Conservation (phyloP, 1,140 invertebrate species). For the Lucilia sericata region DNA sequence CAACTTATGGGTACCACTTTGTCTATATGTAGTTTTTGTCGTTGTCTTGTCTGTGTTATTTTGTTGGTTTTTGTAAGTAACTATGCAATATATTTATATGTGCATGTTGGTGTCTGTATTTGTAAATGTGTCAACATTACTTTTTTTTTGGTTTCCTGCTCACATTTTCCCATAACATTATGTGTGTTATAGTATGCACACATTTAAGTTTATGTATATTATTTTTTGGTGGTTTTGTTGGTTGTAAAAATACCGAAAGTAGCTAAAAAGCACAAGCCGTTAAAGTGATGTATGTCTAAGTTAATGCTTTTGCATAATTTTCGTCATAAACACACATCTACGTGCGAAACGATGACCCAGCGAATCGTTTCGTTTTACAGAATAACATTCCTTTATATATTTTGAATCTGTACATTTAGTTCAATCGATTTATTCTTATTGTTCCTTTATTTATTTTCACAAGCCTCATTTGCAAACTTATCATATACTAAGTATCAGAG, state of each 20-base stretch:
- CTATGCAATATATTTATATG: background rate
- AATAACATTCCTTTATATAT: too few species aligned
- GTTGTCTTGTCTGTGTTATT: background rate
- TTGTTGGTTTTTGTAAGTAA: background rate
- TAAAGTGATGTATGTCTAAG: constrained; percentile 10
- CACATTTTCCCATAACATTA: background rate
- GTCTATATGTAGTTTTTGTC: background rate
- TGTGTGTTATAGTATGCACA: background rate
- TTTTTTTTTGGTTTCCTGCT: background rate
- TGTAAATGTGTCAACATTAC: constrained; percentile 14
- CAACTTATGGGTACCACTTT: background rate
- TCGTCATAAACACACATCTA: background rate
- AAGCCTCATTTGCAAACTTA: too few species aligned
- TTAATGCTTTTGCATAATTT: constrained; percentile 21
- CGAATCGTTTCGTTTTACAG: background rate
- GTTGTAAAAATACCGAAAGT: background rate
- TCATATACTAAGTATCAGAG: too few species aligned
- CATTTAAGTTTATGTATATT: background rate
- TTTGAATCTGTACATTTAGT: too few species aligned
- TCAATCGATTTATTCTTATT: too few species aligned
- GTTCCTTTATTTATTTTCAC: too few species aligned
- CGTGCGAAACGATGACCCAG: background rate
- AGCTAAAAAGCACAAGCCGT: constrained; percentile 22
- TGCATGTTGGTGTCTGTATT: background rate
- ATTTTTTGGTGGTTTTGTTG: constrained; percentile 20